Evolutionary conservation across 2,797 vertebrate species (phyloP).

Genomic region (Aplochiton taeniatus): DNA sequence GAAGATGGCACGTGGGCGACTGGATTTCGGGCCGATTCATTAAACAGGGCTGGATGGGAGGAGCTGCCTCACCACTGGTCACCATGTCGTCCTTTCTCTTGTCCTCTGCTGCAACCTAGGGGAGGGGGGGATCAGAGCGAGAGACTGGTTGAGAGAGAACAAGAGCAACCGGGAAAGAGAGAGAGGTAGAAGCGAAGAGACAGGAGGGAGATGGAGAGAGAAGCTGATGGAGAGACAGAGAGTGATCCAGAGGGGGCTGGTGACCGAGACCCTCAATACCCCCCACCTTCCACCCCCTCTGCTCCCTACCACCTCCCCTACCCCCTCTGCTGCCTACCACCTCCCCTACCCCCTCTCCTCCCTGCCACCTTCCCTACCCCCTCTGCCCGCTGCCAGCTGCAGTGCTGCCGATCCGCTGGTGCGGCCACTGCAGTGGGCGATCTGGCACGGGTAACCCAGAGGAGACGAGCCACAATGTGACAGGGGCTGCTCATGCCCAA

Average conservation of each 20-base stretch:
- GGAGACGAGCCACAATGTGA: slow-evolving; percentile 62
- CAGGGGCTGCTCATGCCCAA: slow-evolving; percentile 55
- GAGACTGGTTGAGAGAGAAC: slow-evolving; percentile 15
- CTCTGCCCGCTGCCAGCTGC: not conserved
- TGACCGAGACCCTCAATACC: no score
- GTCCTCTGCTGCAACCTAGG: slow-evolving; percentile 75
- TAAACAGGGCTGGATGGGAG: not conserved
- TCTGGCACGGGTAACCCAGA: slow-evolving; percentile 9
- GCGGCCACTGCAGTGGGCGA: not conserved
- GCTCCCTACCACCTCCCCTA: not conserved
- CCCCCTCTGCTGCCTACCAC: not conserved
- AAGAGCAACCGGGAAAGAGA: slow-evolving; percentile 1
- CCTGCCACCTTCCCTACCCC: not conserved
- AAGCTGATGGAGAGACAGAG: slow-evolving; percentile 51
- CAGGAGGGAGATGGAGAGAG: slow-evolving; percentile 42
- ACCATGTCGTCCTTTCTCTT: slow-evolving; percentile 59
- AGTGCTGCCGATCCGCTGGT: not conserved
- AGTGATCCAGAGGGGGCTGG: no score
- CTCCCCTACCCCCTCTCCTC: not conserved
- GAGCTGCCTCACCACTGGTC: slow-evolving; percentile 62
- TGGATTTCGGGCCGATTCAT: not conserved
- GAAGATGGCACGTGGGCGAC: not conserved
- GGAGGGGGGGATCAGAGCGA: slow-evolving; percentile 43
- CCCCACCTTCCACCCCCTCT: not conserved
- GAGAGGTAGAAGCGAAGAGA: not conserved